Percentiles rank a stretch among this genome's conserved stretches.
Evolutionary conservation across 2,113 vertebrate genomes (phyloP).

Genomic region (Acanthisitta chloris): DNA sequence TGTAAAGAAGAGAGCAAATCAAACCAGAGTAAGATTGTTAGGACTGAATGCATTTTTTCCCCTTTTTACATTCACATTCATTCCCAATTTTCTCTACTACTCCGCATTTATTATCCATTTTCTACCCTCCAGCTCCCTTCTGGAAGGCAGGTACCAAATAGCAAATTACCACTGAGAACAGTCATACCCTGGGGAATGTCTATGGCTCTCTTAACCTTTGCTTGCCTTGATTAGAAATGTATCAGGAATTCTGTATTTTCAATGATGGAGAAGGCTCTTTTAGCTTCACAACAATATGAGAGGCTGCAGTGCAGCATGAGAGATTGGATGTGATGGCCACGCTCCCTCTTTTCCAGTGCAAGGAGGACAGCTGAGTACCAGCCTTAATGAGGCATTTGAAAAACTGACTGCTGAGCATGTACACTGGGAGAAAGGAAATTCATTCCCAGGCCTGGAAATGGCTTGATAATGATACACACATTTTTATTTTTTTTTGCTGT

Average conservation of each 20-base stretch:
- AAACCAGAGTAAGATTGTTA: not conserved
- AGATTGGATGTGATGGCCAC: not conserved
- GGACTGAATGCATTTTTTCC: not conserved
- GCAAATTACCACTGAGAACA: not conserved
- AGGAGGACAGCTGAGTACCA: not conserved
- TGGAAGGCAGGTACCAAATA: not conserved
- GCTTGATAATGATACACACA: not conserved
- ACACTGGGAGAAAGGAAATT: slow-evolving; percentile 41
- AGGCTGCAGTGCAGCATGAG: not conserved
- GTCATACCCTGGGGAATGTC: not conserved
- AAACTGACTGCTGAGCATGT: not conserved
- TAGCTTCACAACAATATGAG: not conserved
- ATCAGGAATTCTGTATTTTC: not conserved
- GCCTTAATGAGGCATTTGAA: slow-evolving; percentile 22
- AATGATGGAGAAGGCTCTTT: not conserved
- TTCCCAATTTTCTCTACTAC: not conserved
- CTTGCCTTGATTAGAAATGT: not conserved
- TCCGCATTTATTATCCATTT: not conserved
- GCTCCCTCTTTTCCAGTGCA: not conserved
- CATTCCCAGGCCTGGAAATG: not conserved
- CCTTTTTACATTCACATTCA: not conserved
- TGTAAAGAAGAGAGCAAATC: not conserved
- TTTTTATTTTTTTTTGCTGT: not conserved
- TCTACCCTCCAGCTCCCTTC: not conserved
- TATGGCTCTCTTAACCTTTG: not conserved